Evolutionary conservation across 2,888 invertebrate genomes (phyloP), one percentile per base, ranked within the genome.

Genomic region (Polylopha cassiicola): DNA sequence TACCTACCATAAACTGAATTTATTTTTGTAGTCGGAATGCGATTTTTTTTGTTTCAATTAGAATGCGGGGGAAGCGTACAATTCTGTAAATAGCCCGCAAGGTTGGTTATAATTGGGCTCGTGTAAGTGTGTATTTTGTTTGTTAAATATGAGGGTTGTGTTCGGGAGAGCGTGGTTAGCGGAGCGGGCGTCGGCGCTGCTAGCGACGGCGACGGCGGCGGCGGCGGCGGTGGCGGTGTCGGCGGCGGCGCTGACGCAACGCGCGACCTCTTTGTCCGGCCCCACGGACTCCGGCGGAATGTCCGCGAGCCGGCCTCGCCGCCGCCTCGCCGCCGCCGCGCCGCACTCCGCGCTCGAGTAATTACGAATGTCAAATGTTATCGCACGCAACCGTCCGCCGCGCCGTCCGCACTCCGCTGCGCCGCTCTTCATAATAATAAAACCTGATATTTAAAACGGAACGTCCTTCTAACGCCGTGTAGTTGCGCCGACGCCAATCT

Each of bases 401-500:
- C 59, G 62, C 71, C 80, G 82, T 80, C 85, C 82, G 79, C 78
- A 81, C 84, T 81, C 79, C 78, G 82, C 81, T 75, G 84, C 79
- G 75, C 82, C 75, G 81, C 81, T 84, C 84, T 84, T 85, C 85
- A 85, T 85, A 85, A 85, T 85, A 85, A 85, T 85, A 85, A 85
- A 85, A 85, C 85, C 85, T 84, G 85, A 85, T 85, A 85, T 85
- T 85, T 85, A 85, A 85, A 85, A 85, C 85, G 85, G 85, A 85
- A 85, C 85, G 85, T 85, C 85, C 85, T 85, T 85, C 85, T 85
- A 85, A 85, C 85, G 84, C 82, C 81, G 85, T 84, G 84, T 85
- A 85, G 85, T 85, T 85, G 85, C 85, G 85, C 85, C 85, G 85
- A 85, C 85, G 85, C 85, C 85, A 85, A 85, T 85, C 85, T 85